Conservation (phyloP, 30 jellyfish, hydroid and myxozoan species). For the Aurelia aurita complex sp. Pacific region DNA sequence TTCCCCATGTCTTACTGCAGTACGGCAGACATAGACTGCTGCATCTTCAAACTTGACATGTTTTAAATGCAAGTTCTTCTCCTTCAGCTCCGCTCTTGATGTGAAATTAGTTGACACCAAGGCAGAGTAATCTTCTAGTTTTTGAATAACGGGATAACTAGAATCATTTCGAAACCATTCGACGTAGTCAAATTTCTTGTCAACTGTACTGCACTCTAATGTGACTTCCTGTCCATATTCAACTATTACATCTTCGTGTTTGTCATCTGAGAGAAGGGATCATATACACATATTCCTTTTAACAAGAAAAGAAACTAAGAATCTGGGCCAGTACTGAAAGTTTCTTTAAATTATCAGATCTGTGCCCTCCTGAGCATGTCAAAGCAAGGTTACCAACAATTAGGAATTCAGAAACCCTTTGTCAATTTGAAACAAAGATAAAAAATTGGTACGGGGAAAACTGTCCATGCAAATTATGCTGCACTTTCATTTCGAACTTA, state of each 20-base stretch:
- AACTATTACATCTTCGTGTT: constrained; percentile 42
- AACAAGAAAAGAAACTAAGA: no score
- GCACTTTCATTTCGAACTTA: no score
- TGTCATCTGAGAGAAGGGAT: constrained; percentile 9
- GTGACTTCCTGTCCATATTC: constrained; percentile 54
- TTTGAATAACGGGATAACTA: constrained; percentile 18
- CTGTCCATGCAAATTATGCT: no score
- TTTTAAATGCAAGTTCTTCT: constrained; percentile 33
- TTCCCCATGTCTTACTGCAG: constrained; percentile 39
- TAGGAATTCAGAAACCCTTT: no score
- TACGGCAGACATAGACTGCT: constrained; percentile 49
- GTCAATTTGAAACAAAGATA: no score
- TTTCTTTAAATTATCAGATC: no score
- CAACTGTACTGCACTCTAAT: constrained; percentile 35
- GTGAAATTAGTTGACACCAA: constrained; percentile 25
- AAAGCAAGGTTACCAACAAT: no score
- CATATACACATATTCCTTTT: no score
- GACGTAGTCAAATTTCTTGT: constrained; percentile 25
- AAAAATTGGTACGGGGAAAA: no score
- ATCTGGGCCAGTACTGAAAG: no score
- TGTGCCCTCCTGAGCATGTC: no score
- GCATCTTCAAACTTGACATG: constrained; percentile 55
- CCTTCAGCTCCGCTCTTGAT: constrained; percentile 17
- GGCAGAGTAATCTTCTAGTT: constrained; percentile 28
- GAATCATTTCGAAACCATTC: constrained; percentile 68